phyloP scores from a whole-genome alignment of 2,797 vertebrate species.

The Sarcoramphus papa region DNA sequence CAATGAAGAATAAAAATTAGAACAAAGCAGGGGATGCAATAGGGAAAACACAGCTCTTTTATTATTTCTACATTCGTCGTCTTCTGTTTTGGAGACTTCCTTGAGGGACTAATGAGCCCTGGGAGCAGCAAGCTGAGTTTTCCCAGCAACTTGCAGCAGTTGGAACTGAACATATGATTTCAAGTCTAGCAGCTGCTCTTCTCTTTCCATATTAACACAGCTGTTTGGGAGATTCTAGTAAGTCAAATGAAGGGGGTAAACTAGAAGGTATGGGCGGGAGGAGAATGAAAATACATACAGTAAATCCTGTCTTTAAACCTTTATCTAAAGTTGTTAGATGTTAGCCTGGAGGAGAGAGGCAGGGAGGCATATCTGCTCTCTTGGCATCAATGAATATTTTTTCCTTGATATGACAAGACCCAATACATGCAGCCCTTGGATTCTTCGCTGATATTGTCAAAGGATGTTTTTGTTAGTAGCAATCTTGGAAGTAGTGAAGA shows the following conservation, averaged over 20 bases:
- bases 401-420: background rate
- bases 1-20: background rate
- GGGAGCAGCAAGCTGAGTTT: background rate
- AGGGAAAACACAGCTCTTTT: background rate
- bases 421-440: background rate
- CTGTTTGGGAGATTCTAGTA: background rate
- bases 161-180: constrained; percentile 15
- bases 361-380: background rate
- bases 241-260: background rate
- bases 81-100: background rate
- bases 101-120: background rate
- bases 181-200: constrained; percentile 26
- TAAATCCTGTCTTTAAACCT: background rate
- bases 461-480: background rate
- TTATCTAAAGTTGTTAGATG: background rate
- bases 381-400: background rate
- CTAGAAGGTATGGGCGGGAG: background rate
- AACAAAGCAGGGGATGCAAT: background rate
- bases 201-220: constrained; percentile 5
- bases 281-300: background rate
- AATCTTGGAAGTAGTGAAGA: background rate
- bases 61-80: background rate
- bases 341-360: background rate
- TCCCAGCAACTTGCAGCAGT: background rate
- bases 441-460: background rate